Evolutionary conservation across 2,113 vertebrate species (phyloP), one percentile per base, ranked within the genome.

Genomic region (Hoplias malabaricus): DNA sequence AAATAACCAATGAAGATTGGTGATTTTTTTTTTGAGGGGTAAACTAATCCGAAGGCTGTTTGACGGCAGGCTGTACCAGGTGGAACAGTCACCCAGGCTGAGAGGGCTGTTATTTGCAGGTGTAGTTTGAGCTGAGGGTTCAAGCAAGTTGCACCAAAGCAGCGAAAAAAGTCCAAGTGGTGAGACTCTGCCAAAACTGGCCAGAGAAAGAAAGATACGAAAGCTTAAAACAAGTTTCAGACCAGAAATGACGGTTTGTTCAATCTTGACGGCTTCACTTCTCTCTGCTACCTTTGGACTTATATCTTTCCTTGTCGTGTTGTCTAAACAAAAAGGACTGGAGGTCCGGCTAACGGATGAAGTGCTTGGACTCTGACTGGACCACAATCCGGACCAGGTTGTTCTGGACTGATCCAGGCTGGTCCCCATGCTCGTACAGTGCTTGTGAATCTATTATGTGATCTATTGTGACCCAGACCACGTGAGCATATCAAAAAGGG

Each of bases 1-100:
- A 90, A 92, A 89, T 92, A 92, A 88, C 76, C 82, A 69, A 80
- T 8, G 1, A 83, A 40, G 73, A 82, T 62, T 69, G 43, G 48
- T 31, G 78, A n/a, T n/a, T n/a, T n/a, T n/a, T 23, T 23, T 83
- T 86, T 68, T 59, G 72, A 42, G 61, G 73, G 75, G 77, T 38
- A 73, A 86, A 82, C 69, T 75, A 83, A 84, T 82, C 73, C 69
- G 84, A 87, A 68, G 83, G 90, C 86, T 86, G 75, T 86, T 48
- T 88, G 85, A 85, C 54, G 56, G 82, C 80, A 53, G 84, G 78
- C 78, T 88, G 83, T 66, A 53, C 43, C 74, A 78, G 71, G 86
- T 86, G 76, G 80, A 80, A 80, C 71, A 78, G 83, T 88, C 84
- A 86, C 65, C 78, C 59, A 70, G 88, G 90, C 89, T 89, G 82